These are phyloP conservation scores for Odocoileus hemionus DNA, from an alignment of 2,113 vertebrate species.

Conservation along the genomic window DNA sequence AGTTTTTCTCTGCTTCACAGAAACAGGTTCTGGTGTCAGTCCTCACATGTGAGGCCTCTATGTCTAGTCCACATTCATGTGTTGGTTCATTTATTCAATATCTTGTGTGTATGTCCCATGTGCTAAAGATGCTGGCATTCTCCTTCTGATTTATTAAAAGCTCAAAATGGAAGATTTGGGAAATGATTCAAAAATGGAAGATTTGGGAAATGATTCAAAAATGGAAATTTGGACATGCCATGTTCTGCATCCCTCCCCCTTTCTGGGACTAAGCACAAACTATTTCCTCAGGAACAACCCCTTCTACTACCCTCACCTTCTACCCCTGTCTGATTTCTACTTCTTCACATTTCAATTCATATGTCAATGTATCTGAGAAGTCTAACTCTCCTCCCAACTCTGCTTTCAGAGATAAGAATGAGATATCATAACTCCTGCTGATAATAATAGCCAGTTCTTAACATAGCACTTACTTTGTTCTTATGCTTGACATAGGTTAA, in stretches of 20 bases:
- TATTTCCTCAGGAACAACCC: neutral
- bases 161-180: neutral
- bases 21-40: rapidly evolving
- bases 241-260: neutral
- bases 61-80: neutral
- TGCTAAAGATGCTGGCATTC: neutral
- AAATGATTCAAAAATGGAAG: neutral
- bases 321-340: neutral
- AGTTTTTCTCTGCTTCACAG: rapidly evolving
- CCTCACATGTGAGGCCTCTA: neutral
- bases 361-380: neutral
- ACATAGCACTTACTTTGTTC: neutral
- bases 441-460: neutral
- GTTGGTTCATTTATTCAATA: neutral
- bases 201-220: neutral
- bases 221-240: neutral
- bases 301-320: neutral
- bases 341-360: neutral
- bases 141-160: neutral
- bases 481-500: neutral
- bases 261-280: neutral
- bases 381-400: too few species aligned
- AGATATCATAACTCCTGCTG: neutral
- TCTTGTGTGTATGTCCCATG: neutral
- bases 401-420: neutral